Base-by-base conservation (phyloP, 1,140 invertebrate genomes). In the Drosophila repletoides region DNA sequence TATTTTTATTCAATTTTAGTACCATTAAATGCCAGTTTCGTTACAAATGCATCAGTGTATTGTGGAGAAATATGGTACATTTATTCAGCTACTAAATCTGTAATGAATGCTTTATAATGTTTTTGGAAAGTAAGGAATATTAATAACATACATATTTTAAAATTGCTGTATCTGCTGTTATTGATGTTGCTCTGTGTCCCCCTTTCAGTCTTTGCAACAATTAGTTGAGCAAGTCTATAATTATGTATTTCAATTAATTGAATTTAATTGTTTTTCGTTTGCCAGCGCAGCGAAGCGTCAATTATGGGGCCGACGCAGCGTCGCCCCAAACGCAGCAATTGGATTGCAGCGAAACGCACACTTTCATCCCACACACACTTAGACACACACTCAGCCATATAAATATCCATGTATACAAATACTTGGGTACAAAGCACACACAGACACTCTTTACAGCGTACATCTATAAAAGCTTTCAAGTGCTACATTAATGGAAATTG, bases 231-330 rank as follows among this genome's bases (percentile, higher is more conserved):
- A 28, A 59, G 49, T 40, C 22, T 56, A 38, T 45, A 80, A 59
- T 70, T 60, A 56, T 56, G 41, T 81, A 76, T 66, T 58, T 64
- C 72, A 72, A 84, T 84, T 86, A 84, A 84, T 84, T 87, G 66
- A 84, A 86, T 84, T 84, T 86, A 84, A 84, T 84, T 84, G 79
- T 84, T 80, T 84, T 66, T 86, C 53, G 58, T 84, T 79, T 65
- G 56, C 61, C 34, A 43, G 58, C 66, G 79, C 76, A 87, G 52
- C 72, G 36, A 46, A 86, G 68, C 80, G 76, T 87, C 80, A 84
- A 84, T 76, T 86, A 80, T 84, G 64, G 36, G 36, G 10, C 28
- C 36, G 21, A 31, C 36, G 22, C 63, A 24, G 28, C 45, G 63
- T 60, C 63, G 63, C 41, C 48, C 41, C 75, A 72, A 60, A 63